Percentiles rank a stretch among this genome's conserved stretches.
Conservation (phyloP, 2,113 vertebrate genomes). For the Antidorcas marsupialis region DNA sequence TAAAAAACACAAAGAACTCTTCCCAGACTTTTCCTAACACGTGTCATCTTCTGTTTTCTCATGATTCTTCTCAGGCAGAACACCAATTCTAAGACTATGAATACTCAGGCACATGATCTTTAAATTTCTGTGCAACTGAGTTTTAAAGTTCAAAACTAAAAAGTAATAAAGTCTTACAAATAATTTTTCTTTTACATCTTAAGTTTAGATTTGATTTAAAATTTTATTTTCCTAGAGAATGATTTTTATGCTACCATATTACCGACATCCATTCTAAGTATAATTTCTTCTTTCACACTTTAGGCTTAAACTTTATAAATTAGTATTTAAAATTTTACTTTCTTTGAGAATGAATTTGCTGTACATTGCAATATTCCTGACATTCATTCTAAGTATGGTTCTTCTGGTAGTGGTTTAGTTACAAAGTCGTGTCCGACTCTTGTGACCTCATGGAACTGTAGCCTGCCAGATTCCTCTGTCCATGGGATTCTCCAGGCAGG, state of each 20-base stretch:
- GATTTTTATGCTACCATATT: background rate
- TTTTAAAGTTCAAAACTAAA: background rate
- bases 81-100: background rate
- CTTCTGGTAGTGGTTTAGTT: background rate
- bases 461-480: background rate
- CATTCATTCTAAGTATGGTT: background rate
- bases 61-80: background rate
- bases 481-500: background rate
- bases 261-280: background rate
- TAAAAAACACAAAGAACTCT: background rate
- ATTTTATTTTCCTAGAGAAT: slow-evolving; percentile 4
- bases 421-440: background rate
- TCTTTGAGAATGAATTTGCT: background rate
- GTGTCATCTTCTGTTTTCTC: background rate
- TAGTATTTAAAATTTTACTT: background rate
- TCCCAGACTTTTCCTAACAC: background rate
- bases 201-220: background rate
- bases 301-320: background rate
- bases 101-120: background rate
- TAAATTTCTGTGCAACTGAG: background rate
- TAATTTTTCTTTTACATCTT: background rate
- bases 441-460: background rate
- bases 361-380: background rate
- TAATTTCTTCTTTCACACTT: background rate
- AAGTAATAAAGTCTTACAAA: background rate